These are phyloP conservation scores for Cheilinus undulatus DNA, from an alignment of 2,113 vertebrate species.

Conservation along the genomic window DNA sequence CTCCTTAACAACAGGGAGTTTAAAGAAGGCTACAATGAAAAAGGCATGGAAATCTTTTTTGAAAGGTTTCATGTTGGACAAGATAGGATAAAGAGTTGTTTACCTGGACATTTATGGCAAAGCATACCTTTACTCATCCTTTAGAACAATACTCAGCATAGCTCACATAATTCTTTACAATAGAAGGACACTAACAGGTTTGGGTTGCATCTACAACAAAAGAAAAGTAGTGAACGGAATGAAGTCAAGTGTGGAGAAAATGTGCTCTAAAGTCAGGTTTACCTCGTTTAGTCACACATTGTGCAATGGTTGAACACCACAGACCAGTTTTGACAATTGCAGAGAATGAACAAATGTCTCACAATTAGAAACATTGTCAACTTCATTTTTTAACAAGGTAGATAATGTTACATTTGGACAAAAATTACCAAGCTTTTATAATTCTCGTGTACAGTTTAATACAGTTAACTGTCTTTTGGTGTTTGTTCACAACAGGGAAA, in stretches of 20 bases:
- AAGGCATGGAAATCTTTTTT: background rate
- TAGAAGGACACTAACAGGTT: slow-evolving; percentile 24
- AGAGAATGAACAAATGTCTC: no score
- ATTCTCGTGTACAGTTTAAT: background rate
- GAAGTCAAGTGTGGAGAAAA: background rate
- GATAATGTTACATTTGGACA: no score
- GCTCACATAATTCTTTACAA: no score
- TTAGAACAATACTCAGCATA: no score
- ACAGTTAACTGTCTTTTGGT: no score
- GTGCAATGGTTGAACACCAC: background rate
- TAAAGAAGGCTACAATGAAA: slow-evolving; percentile 3
- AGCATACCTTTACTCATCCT: no score
- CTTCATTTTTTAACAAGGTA: no score
- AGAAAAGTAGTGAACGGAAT: background rate
- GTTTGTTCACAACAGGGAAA: no score
- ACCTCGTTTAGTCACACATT: background rate
- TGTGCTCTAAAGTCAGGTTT: background rate
- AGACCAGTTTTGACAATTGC: background rate
- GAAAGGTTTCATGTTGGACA: slow-evolving; percentile 24
- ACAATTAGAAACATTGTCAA: no score
- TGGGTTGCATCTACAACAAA: background rate
- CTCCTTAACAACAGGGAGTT: background rate
- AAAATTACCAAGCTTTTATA: background rate
- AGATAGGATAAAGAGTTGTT: no score
- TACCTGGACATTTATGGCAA: no score